phyloP scores from a whole-genome alignment of 2,113 vertebrate genomes.

The Ellobius talpinus region DNA sequence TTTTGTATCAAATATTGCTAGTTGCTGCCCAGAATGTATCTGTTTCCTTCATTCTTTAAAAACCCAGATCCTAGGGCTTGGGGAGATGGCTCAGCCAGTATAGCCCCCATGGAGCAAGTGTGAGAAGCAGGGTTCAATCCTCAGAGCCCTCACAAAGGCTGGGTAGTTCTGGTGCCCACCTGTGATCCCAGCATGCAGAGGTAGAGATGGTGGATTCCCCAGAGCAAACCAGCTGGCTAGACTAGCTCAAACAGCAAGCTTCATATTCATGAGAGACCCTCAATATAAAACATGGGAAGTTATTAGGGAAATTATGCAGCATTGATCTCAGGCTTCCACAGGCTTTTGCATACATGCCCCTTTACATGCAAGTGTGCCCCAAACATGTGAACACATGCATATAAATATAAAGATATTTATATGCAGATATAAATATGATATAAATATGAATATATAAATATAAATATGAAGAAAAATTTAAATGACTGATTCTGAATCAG shows the following conservation, averaged over 20 bases:
- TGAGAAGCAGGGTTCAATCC: neutral
- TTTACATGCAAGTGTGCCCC: neutral
- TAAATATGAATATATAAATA: no score
- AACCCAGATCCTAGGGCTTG: neutral
- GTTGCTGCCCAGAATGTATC: neutral
- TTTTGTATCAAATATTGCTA: neutral
- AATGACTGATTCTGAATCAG: neutral
- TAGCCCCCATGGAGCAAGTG: neutral
- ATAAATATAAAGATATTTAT: neutral
- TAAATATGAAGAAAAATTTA: neutral
- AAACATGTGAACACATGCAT: no score
- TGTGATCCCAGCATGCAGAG: neutral
- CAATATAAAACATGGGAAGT: no score
- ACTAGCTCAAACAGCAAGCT: neutral
- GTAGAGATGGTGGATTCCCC: no score
- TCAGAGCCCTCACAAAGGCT: neutral
- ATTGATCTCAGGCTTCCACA: neutral
- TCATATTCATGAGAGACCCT: neutral
- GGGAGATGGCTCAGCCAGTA: neutral
- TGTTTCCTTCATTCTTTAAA: conserved; percentile 18
- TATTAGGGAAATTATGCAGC: neutral
- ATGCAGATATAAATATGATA: no score
- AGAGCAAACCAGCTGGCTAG: neutral
- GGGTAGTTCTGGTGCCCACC: neutral
- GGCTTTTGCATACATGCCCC: no score